phyloP scores from a whole-genome alignment of 2,888 invertebrate genomes.

The Chrysolina haemoptera region DNA sequence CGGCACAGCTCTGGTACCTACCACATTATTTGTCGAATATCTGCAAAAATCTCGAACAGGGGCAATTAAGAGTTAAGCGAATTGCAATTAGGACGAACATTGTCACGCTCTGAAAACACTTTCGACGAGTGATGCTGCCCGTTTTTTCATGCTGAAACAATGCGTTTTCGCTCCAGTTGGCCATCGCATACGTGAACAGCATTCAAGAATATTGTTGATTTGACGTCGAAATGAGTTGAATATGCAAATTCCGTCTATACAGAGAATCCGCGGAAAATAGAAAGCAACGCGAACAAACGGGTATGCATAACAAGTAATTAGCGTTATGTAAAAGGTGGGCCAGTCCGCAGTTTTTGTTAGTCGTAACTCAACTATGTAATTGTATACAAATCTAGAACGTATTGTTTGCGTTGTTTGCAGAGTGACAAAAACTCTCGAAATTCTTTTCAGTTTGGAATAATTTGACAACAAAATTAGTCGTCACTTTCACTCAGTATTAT shows the following conservation, averaged over 20 bases:
- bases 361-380: neutral
- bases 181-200: slow-evolving; percentile 5
- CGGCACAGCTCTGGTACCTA: no score
- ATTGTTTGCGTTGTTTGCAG: neutral
- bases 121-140: slow-evolving; percentile 5
- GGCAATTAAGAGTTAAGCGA: neutral
- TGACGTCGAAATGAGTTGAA: neutral
- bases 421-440: neutral
- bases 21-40: slow-evolving; percentile 1
- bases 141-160: slow-evolving; percentile 25
- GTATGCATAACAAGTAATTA: slow-evolving; percentile 20
- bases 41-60: neutral
- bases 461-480: no score
- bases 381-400: neutral
- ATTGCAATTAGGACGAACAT: slow-evolving; percentile 8
- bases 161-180: slow-evolving; percentile 26
- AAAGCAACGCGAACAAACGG: slow-evolving; percentile 18
- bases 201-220: slow-evolving; percentile 6
- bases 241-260: slow-evolving; percentile 15
- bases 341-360: neutral
- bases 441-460: no score
- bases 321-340: slow-evolving; percentile 15
- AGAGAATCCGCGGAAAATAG: slow-evolving; percentile 17
- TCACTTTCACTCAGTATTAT: no score
- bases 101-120: slow-evolving; percentile 29